Evolutionary conservation across 1,140 invertebrate species (phyloP).

Genomic region (Oppia nitens): DNA sequence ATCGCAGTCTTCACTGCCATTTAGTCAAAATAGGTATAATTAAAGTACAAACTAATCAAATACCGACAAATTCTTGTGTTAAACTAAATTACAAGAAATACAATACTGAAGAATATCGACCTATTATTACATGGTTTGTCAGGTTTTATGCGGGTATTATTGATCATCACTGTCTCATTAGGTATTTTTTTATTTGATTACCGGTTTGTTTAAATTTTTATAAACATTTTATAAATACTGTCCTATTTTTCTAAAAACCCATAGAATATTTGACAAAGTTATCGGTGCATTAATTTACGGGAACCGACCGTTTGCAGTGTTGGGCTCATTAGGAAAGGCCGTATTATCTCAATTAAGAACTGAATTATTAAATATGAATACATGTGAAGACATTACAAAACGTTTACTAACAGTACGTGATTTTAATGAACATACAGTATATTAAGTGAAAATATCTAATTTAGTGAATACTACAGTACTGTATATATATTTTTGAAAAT

Average conservation of each 20-base stretch:
- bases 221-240: too few relatives aligned
- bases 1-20: slow-evolving; percentile 5
- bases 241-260: too few relatives aligned
- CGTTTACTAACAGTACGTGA: slow-evolving; percentile 1
- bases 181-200: slow-evolving; percentile 2
- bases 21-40: slow-evolving; percentile 13
- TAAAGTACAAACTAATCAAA: not conserved
- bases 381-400: not conserved
- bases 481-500: not conserved
- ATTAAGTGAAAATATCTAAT: not conserved
- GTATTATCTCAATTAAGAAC: not conserved
- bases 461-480: not conserved
- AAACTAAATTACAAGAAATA: not conserved
- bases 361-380: not conserved
- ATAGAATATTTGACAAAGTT: slow-evolving; percentile 12
- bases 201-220: not conserved
- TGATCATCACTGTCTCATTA: slow-evolving; percentile 9
- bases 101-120: not conserved
- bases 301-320: not conserved
- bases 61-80: not conserved
- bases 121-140: slow-evolving; percentile 10
- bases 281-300: slow-evolving; percentile 3
- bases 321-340: slow-evolving; percentile 4
- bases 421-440: too few relatives aligned
- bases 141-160: slow-evolving; percentile 12